These are phyloP conservation scores for Teleogryllus oceanicus DNA, from an alignment of 2,888 invertebrate genomes.

Conservation along the genomic window DNA sequence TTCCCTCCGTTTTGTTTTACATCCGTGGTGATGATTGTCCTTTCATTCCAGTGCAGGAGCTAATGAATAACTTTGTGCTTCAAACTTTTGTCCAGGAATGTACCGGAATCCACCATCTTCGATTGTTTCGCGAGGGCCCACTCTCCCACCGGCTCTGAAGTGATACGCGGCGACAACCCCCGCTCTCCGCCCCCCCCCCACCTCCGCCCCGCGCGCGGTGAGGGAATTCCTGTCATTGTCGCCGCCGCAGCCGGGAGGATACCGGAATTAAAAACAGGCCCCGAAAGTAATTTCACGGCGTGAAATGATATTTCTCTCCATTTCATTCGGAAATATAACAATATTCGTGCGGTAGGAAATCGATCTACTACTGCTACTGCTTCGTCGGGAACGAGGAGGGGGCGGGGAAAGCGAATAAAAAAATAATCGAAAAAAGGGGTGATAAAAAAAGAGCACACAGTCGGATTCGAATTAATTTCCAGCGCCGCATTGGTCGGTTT, in stretches of 20 bases:
- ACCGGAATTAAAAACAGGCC: not conserved
- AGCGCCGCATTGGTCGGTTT: not conserved
- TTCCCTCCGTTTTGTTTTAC: no score
- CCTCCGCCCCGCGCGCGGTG: not conserved
- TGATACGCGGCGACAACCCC: not conserved
- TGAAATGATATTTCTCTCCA: slow-evolving; percentile 18
- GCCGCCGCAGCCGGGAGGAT: not conserved
- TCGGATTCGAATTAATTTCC: not conserved
- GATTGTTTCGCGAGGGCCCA: not conserved
- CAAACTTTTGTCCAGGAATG: not conserved
- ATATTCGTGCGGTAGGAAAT: slow-evolving; percentile 1
- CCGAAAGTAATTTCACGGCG: slow-evolving; percentile 18
- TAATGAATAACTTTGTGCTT: no score
- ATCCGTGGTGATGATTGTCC: no score
- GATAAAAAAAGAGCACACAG: not conserved
- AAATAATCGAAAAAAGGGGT: not conserved
- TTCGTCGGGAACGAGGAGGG: not conserved
- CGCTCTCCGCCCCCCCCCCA: not conserved
- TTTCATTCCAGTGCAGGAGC: no score
- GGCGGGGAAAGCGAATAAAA: not conserved
- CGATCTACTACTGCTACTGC: not conserved
- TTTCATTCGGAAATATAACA: slow-evolving; percentile 12
- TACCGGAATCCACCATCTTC: not conserved
- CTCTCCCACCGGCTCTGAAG: not conserved
- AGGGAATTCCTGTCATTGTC: slow-evolving; percentile 18